Percentiles rank a stretch among this genome's conserved stretches.
Evolutionary conservation across 2,113 vertebrate species (phyloP).

Genomic region (Prunella fulvescens): DNA sequence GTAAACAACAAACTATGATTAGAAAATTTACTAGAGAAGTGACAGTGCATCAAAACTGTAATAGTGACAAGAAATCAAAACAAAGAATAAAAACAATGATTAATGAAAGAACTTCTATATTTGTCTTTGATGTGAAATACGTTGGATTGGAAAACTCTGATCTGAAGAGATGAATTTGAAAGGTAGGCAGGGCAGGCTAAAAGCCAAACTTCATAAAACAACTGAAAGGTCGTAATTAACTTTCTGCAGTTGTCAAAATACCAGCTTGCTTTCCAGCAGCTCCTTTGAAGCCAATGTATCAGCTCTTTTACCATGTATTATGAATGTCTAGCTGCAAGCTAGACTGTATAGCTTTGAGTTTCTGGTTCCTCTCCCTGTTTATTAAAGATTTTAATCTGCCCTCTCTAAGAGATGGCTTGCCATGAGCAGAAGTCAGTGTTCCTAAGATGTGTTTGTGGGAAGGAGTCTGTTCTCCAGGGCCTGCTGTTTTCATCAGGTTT

Average conservation of each 20-base stretch:
- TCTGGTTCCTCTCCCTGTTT: background rate
- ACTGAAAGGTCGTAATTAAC: conserved; percentile 1
- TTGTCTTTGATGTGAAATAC: conserved; percentile 15
- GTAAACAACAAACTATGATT: background rate
- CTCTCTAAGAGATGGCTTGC: background rate
- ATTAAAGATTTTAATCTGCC: conserved; percentile 9
- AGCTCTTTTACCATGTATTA: background rate
- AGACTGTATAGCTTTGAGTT: background rate
- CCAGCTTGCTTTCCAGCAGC: background rate
- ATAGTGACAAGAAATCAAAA: conserved; percentile 16
- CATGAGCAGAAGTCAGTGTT: background rate
- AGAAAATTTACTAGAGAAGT: background rate
- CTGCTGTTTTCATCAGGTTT: background rate
- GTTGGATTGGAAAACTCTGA: background rate
- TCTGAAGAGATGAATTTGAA: conserved; percentile 24
- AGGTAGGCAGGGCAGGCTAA: background rate
- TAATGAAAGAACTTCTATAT: background rate
- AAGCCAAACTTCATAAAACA: conserved; percentile 24
- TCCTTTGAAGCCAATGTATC: background rate
- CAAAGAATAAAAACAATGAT: conserved; percentile 2
- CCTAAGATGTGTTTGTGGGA: background rate
- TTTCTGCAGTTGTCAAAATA: conserved; percentile 31
- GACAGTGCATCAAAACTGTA: background rate
- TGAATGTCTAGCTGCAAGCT: background rate
- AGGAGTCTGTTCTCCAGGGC: background rate